A percentile compares a stretch with the other conserved stretches of the same genome.
phyloP scores from a whole-genome alignment of 2,113 vertebrate genomes.

The Microtus oregoni region DNA sequence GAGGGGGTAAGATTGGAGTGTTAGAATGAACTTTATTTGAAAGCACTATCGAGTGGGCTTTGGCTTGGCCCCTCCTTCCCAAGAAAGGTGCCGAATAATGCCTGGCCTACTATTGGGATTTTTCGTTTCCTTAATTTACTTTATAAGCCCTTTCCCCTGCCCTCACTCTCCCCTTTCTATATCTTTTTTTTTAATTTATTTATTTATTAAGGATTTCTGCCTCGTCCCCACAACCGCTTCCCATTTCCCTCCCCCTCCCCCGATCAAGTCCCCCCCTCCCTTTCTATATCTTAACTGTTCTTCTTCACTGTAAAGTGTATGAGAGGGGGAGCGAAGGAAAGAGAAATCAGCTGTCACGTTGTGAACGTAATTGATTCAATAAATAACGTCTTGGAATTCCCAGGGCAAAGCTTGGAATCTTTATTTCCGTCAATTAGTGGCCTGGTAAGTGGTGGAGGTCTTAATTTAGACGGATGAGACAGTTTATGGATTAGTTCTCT shows the following conservation, averaged over 20 bases:
- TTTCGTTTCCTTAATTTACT: constrained; percentile 29
- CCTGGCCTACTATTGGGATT: constrained; percentile 63
- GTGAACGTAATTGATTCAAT: constrained; percentile 81
- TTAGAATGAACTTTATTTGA: constrained; percentile 84
- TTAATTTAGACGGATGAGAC: constrained; percentile 56
- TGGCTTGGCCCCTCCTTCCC: constrained; percentile 80
- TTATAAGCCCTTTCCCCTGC: constrained; percentile 59
- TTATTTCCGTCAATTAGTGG: constrained; percentile 71
- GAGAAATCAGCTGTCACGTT: constrained; percentile 71
- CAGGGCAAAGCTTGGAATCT: constrained; percentile 71
- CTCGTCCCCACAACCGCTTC: no score
- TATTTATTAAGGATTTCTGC: no score
- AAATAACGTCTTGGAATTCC: constrained; percentile 79
- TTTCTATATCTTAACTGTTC: constrained; percentile 56
- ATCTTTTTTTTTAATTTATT: no score
- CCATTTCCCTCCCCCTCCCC: no score
- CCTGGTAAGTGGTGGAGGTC: constrained; percentile 62
- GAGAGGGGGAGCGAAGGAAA: constrained; percentile 1
- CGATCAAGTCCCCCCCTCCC: no score
- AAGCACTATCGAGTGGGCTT: constrained; percentile 83
- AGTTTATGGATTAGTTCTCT: not conserved
- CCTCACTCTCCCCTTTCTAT: constrained; percentile 3
- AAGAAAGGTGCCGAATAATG: constrained; percentile 76
- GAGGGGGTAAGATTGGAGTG: constrained; percentile 77
- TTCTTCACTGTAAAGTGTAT: constrained; percentile 59